Evolutionary conservation across 1,140 invertebrate genomes (phyloP), one percentile per base, ranked within the genome.

Genomic region (Goniozus legneri): DNA sequence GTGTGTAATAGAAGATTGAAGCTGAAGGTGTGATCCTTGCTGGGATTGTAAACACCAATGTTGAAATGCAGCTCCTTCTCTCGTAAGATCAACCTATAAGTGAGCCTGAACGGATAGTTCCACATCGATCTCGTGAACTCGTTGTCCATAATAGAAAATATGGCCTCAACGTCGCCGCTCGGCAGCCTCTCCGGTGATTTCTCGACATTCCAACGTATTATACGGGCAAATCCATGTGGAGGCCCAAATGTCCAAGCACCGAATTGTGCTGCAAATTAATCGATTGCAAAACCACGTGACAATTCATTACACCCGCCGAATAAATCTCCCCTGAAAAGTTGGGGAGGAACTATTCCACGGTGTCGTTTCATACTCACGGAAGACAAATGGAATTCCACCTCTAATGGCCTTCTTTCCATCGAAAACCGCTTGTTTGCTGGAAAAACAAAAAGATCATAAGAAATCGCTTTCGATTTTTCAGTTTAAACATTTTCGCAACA

Each of bases 351-450:
- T n/a, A n/a, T n/a, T n/a, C n/a, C n/a, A n/a, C n/a, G n/a, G n/a
- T n/a, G n/a, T 50, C 46, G 31, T 51, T 56, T 55, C 54, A 52
- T 73, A 91, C 91, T 94, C 84, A 95, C 92, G 93, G 78, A 96
- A 97, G 54, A 97, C 90, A 74, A 97, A 89, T 48, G 92, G 92
- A 74, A 96, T 93, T 65, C 93, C 93, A 65, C 93, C 93, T 69
- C 92, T 82, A 70, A 96, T 97, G 22, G 92, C 87, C 73, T 94
- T 91, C 72, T 95, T 94, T 43, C 91, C 92, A 81, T 96, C 92
- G 77, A 97, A 95, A 21, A 94, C 85, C 24, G 93, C 90, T 76
- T 94, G 87, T 78, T 95, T 93, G 75, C 92, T 90, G 78, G 56
- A 85, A 85, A 62, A 60, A 74, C 75, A 67, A 79, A 64, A n/a